Evolutionary conservation across 2,113 vertebrate species (phyloP), one percentile per base, ranked within the genome.

Genomic region (Mohoua ochrocephala): DNA sequence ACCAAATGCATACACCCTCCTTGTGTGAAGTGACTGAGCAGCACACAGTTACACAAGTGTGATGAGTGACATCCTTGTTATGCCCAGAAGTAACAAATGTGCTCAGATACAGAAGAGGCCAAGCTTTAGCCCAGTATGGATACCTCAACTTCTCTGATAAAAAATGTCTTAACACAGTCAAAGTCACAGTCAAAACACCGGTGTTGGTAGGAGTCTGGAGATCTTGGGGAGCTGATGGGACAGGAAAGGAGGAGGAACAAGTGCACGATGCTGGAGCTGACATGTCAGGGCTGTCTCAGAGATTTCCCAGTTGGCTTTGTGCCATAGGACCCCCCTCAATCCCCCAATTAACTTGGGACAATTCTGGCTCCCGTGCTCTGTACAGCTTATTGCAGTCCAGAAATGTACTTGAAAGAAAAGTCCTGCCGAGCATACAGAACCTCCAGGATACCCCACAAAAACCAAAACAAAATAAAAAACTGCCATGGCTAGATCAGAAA

Each of bases 1-100:
- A 68, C 13, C 44, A 84, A 60, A 92, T 0, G 3, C 0, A 2
- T 2, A 27, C 3, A n/a, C 17, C 9, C 21, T 17, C 7, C 10
- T 27, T 7, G 2, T 5, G 52, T 1, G 7, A 35, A 49, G 30
- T 3, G 35, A 50, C 1, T 31, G 28, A 50, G 53, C 7, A 13
- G 1, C 1, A 7, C 54, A 47, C 23, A 42, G 24, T 10, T 44
- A 44, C 42, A 19, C 4, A 1, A 47, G 6, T 1, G 28, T 17
- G 27, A 33, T 0, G 1, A 67, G n/a, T 4, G 26, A 47, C 33
- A 83, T 7, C 52, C 56, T n/a, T 13, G 15, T 19, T 7, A 24
- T 0, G 2, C 49, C 65, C 39, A 30, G 15, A 20, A 70, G 27
- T 7, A 56, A 47, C 22, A 23, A 30, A 77, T 4, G 17, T 31